phyloP scores from a whole-genome alignment of 2,113 vertebrate genomes.

The Rhinichthys klamathensis region DNA sequence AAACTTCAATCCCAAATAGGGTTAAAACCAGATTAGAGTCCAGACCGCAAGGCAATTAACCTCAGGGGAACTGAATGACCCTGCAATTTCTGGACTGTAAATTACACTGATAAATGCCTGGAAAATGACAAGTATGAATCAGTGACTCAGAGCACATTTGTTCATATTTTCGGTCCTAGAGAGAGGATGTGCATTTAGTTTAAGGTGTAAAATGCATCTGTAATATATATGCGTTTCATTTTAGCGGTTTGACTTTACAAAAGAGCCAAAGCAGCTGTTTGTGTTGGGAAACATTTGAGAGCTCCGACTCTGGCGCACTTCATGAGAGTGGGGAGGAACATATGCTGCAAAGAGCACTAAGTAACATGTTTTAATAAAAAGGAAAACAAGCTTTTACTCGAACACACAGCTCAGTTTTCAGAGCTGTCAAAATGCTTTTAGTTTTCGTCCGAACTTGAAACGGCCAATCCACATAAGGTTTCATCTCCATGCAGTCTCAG shows the following conservation, averaged over 20 bases:
- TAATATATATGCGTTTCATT: conserved; percentile 7
- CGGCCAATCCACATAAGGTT: neutral
- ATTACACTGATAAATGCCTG: neutral
- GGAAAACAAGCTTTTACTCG: conserved; percentile 14
- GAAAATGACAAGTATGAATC: conserved; percentile 4
- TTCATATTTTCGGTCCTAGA: neutral
- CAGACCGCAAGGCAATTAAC: conserved; percentile 8
- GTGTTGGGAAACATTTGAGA: neutral
- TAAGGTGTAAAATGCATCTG: neutral
- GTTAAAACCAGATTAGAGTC: conserved; percentile 14
- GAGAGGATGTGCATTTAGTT: neutral
- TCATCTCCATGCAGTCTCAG: neutral
- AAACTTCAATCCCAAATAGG: conserved; percentile 4
- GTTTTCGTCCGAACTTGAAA: neutral
- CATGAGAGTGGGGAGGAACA: neutral
- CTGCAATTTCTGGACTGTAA: conserved; percentile 9
- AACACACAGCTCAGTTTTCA: neutral
- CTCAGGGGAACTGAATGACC: neutral
- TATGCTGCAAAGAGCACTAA: conserved; percentile 18
- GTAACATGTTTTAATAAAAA: conserved; percentile 13
- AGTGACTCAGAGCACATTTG: neutral
- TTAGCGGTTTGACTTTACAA: neutral
- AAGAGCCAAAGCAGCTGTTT: neutral
- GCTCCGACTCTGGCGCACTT: neutral
- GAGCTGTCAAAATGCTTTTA: conserved; percentile 45